Evolutionary conservation across 2,888 invertebrate genomes (phyloP).

Genomic region (Heliconius cydno): DNA sequence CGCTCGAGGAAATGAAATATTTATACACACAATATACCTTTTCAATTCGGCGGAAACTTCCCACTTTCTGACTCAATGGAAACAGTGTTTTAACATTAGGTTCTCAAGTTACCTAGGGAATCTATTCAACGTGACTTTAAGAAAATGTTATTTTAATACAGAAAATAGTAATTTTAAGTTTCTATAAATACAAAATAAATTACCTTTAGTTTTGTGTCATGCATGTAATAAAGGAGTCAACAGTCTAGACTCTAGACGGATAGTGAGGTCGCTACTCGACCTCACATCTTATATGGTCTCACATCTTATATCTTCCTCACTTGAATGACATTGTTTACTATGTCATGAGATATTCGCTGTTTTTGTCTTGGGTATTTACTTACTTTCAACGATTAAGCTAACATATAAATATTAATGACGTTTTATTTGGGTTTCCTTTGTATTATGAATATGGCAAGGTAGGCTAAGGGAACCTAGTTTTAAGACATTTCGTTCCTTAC

Average conservation of each 20-base stretch:
- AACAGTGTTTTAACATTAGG: background rate
- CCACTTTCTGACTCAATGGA: background rate
- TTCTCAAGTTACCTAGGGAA: background rate
- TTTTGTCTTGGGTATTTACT: background rate
- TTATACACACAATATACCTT: background rate
- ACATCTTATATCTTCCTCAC: conserved; percentile 43
- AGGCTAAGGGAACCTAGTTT: background rate
- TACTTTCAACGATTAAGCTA: no score
- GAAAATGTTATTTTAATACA: background rate
- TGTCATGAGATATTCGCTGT: conserved; percentile 13
- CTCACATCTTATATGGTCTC: conserved; percentile 53
- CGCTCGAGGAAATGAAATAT: background rate
- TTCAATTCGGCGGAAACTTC: background rate
- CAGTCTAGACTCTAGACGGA: conserved; percentile 42
- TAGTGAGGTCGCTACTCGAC: conserved; percentile 50
- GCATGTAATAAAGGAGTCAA: background rate
- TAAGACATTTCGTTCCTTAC: background rate
- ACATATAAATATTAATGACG: no score
- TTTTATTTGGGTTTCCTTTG: no score
- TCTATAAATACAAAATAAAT: background rate
- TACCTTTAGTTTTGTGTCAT: background rate
- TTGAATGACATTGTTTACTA: conserved; percentile 36
- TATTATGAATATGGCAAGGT: background rate
- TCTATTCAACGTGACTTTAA: background rate
- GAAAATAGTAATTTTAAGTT: background rate